phyloP scores from a whole-genome alignment of 2,113 vertebrate genomes.

The Phrynosoma platyrhinos region DNA sequence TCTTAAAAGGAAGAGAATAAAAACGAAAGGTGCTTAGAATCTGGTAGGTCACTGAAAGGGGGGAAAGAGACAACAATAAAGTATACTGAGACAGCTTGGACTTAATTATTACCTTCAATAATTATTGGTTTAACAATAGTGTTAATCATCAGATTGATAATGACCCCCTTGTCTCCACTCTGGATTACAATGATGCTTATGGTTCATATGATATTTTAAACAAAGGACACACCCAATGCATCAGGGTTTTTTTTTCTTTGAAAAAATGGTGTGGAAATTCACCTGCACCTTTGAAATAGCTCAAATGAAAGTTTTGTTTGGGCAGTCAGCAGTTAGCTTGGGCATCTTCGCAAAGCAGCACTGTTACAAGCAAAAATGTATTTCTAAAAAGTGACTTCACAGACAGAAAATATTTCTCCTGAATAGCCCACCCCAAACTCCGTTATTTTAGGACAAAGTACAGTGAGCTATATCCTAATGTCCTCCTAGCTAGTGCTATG shows the following conservation, averaged over 20 bases:
- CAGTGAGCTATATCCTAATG: slow-evolving; percentile 27
- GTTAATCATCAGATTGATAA: no score
- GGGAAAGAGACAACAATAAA: background rate
- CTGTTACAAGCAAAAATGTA: background rate
- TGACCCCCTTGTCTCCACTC: no score
- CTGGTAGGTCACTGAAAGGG: background rate
- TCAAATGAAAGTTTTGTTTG: slow-evolving; percentile 1
- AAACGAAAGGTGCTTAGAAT: background rate
- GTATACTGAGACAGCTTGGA: background rate
- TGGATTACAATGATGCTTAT: no score
- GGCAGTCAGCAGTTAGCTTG: background rate
- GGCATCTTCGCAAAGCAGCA: background rate
- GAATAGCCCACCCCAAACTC: slow-evolving; percentile 2
- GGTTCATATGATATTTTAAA: background rate
- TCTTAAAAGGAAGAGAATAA: background rate
- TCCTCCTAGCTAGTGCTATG: background rate
- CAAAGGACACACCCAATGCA: background rate
- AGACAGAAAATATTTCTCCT: slow-evolving; percentile 28
- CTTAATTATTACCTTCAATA: background rate
- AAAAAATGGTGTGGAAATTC: background rate
- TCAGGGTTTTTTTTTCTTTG: slow-evolving; percentile 1
- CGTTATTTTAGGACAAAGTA: slow-evolving; percentile 33
- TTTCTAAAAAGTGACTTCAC: slow-evolving; percentile 9
- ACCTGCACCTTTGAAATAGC: background rate
- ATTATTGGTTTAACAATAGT: no score